phyloP scores from a whole-genome alignment of 2,113 vertebrate genomes.

The Pluvialis apricaria region DNA sequence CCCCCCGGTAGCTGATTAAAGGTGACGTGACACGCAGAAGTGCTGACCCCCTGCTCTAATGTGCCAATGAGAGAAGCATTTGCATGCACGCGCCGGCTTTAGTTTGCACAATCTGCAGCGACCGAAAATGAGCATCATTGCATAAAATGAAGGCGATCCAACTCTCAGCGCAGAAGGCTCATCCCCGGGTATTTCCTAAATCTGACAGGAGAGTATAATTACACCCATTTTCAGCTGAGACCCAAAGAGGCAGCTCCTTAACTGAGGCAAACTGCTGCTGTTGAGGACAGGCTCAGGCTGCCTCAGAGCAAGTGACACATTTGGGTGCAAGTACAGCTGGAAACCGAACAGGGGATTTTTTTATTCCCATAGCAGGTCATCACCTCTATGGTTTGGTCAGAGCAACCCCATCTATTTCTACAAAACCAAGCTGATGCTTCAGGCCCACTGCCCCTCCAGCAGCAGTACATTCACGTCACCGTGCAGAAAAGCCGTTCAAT shows the following conservation, averaged over 20 bases:
- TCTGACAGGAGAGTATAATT: not conserved
- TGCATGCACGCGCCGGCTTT: accelerated
- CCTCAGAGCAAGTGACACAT: not conserved
- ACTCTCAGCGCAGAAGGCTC: not conserved
- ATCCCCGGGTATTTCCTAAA: not conserved
- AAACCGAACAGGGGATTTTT: accelerated
- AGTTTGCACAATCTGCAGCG: accelerated
- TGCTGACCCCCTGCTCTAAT: not conserved
- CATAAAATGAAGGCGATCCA: not conserved
- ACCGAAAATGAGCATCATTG: not conserved
- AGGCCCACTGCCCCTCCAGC: not conserved
- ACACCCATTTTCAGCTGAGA: not conserved
- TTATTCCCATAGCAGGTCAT: not conserved
- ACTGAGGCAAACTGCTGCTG: not conserved
- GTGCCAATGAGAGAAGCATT: not conserved
- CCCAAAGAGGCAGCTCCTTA: not conserved
- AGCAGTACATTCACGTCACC: not conserved
- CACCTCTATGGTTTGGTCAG: not conserved
- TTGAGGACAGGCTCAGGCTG: not conserved
- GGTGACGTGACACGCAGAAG: not conserved
- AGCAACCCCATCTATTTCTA: not conserved
- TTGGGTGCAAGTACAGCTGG: not conserved
- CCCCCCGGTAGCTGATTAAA: not conserved
- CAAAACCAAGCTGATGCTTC: not conserved
- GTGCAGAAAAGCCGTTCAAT: not conserved